Percentiles rank a stretch among this genome's conserved stretches.
These are phyloP conservation scores for Zaprionus tsacasi DNA, from an alignment of 1,140 invertebrate species.

Conservation along the genomic window DNA sequence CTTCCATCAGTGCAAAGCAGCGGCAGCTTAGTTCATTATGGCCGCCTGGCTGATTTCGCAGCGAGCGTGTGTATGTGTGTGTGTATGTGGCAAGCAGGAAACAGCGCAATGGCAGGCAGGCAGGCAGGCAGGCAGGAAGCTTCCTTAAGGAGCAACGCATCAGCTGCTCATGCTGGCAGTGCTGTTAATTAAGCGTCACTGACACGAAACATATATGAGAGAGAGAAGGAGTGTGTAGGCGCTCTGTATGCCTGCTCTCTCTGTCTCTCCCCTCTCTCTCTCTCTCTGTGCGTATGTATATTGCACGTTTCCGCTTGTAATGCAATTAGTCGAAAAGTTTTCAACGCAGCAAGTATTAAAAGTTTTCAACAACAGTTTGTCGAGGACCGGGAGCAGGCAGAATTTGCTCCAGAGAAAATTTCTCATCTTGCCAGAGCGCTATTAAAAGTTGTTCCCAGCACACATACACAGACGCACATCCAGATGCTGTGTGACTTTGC, in stretches of 20 bases:
- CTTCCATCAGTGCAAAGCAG: conserved; percentile 31
- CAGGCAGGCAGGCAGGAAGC: conserved; percentile 26
- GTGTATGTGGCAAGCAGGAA: conserved; percentile 16
- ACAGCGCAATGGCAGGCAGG: conserved; percentile 26
- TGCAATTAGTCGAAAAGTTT: conserved; percentile 81
- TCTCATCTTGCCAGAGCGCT: conserved; percentile 33
- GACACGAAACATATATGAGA: conserved; percentile 56
- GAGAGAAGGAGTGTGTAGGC: conserved; percentile 10
- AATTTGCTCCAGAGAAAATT: conserved; percentile 23
- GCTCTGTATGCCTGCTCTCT: neutral
- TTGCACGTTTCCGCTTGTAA: conserved; percentile 79
- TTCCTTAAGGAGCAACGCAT: conserved; percentile 37
- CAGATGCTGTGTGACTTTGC: conserved; percentile 23
- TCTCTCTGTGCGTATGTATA: conserved; percentile 9
- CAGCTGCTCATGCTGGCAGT: conserved; percentile 29
- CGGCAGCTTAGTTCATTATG: conserved; percentile 38
- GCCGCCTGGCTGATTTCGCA: conserved; percentile 9
- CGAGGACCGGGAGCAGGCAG: neutral
- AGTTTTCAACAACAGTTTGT: conserved; percentile 65
- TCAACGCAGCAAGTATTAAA: conserved; percentile 54
- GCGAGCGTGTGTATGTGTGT: neutral
- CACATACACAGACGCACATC: conserved; percentile 4
- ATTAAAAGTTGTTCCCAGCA: conserved; percentile 36
- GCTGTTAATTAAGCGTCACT: conserved; percentile 75
- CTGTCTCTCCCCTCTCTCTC: no score